Base-by-base conservation (phyloP, 2,113 vertebrate genomes). In the Scytalopus superciliaris region DNA sequence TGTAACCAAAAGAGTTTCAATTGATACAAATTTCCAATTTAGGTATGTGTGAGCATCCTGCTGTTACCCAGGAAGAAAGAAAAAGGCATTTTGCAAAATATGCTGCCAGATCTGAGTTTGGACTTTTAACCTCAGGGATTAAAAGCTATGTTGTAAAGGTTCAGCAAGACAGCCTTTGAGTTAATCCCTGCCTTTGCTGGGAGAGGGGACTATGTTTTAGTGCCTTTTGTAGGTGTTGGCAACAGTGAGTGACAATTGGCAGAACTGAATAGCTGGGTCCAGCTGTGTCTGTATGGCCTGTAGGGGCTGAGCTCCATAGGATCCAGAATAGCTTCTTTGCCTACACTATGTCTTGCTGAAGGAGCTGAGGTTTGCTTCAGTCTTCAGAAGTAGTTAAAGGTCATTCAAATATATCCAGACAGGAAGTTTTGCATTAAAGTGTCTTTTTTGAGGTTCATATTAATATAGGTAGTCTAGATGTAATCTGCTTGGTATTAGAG, bases 91-190 rank as follows among this genome's bases (percentile, higher is more conserved):
- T 76, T 76, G n/a, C 50, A 92, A 87, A 79, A 84, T 42, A 33
- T 7, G 1, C 12, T 53, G n/a, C 4, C 18, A 42, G 23, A 63
- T 72, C 35, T 50, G 31, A 79, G 7, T 28, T 39, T 64, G 19
- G 23, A 55, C 81, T 89, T 80, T 53, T 81, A 56, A 52, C 13
- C 73, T 76, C 21, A 50, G 73, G 9, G 12, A 74, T 47, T 49
- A 85, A 78, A 62, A 62, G 3, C 25, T 1, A 1, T 0, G 0
- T 16, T 56, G 22, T 28, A 44, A 42, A 62, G 8, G 6, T 76
- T 81, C 1, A 1, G 7, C 17, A 57, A 63, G n/a, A 49, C 12
- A 73, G 40, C 8, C 44, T 93, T 84, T 60, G 49, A 69, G 40
- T 23, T 73, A 23, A 35, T 25, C 37, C 25, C 49, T 64, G 19